These are phyloP conservation scores for Incurvaria masculella DNA, from an alignment of 2,888 invertebrate species.

Conservation along the genomic window DNA sequence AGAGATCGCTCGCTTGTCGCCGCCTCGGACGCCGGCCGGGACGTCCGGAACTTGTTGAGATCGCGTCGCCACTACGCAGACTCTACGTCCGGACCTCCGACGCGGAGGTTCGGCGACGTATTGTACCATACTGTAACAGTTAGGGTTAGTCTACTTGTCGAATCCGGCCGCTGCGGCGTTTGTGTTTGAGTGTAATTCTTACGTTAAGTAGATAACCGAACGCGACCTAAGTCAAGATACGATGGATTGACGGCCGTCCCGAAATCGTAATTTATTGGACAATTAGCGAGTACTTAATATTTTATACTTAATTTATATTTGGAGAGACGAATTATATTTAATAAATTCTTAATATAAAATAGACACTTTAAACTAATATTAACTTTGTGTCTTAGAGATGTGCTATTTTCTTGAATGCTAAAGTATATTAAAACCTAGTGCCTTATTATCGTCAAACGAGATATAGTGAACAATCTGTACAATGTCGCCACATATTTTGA, in stretches of 20 bases:
- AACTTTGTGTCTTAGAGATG: slow-evolving; percentile 33
- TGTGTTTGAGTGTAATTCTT: slow-evolving; percentile 21
- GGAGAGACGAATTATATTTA: slow-evolving; percentile 38
- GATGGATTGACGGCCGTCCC: slow-evolving; percentile 55
- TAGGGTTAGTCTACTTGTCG: slow-evolving; percentile 22
- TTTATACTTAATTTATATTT: slow-evolving; percentile 48
- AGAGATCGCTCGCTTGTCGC: slow-evolving; percentile 51
- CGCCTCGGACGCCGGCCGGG: slow-evolving; percentile 39
- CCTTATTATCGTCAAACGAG: slow-evolving; percentile 27
- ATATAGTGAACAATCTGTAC: slow-evolving; percentile 16
- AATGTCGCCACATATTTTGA: background rate
- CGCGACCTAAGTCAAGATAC: slow-evolving; percentile 55
- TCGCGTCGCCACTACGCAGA: slow-evolving; percentile 52
- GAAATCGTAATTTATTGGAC: slow-evolving; percentile 54
- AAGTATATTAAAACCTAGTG: slow-evolving; percentile 36
- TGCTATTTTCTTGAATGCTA: slow-evolving; percentile 33
- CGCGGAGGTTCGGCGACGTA: slow-evolving; percentile 39
- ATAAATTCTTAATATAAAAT: slow-evolving; percentile 41
- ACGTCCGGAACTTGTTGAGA: slow-evolving; percentile 51
- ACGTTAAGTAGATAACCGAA: slow-evolving; percentile 51
- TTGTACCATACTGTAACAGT: slow-evolving; percentile 52
- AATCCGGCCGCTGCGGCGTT: background rate
- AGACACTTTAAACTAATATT: slow-evolving; percentile 29
- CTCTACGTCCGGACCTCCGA: slow-evolving; percentile 45
- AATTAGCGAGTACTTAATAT: slow-evolving; percentile 34